Conservation (phyloP, 2,888 invertebrate species). For the Melinaea marsaeus region DNA sequence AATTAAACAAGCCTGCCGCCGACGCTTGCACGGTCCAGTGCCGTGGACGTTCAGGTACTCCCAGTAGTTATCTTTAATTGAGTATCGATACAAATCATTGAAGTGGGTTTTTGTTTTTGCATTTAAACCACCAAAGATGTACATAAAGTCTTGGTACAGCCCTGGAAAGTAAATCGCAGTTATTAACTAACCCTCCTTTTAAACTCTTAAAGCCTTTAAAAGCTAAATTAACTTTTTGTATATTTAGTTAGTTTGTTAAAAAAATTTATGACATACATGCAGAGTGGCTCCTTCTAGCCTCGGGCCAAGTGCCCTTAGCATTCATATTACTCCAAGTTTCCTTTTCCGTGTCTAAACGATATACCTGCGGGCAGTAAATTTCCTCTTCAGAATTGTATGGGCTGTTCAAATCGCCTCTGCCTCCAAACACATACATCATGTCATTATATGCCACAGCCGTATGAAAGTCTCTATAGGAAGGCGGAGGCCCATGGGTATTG, state of each 20-base stretch:
- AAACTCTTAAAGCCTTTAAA: too few species aligned
- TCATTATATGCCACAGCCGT: constrained; percentile 87
- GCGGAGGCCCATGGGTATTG: constrained; percentile 79
- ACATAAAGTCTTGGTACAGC: constrained; percentile 85
- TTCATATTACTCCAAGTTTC: constrained; percentile 82
- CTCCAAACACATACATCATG: constrained; percentile 94
- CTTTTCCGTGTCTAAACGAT: constrained; percentile 84
- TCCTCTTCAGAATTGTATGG: constrained; percentile 79
- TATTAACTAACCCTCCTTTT: not conserved
- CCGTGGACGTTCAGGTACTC: constrained; percentile 78
- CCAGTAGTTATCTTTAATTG: constrained; percentile 80
- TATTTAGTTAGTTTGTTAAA: not conserved
- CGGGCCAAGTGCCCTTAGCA: constrained; percentile 81
- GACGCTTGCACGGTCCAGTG: constrained; percentile 79
- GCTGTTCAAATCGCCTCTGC: constrained; percentile 84
- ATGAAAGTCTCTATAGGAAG: constrained; percentile 91
- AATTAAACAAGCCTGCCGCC: constrained; percentile 89
- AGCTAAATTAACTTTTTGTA: too few species aligned
- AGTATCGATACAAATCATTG: constrained; percentile 89
- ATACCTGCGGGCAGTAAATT: constrained; percentile 86
- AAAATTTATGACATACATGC: constrained; percentile 82
- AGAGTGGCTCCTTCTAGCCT: constrained; percentile 92
- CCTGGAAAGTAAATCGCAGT: constrained; percentile 78
- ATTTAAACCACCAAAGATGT: constrained; percentile 94
- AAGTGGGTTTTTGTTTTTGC: constrained; percentile 86